Conservation (phyloP, 2,888 invertebrate species). For the Notodonta ziczac region DNA sequence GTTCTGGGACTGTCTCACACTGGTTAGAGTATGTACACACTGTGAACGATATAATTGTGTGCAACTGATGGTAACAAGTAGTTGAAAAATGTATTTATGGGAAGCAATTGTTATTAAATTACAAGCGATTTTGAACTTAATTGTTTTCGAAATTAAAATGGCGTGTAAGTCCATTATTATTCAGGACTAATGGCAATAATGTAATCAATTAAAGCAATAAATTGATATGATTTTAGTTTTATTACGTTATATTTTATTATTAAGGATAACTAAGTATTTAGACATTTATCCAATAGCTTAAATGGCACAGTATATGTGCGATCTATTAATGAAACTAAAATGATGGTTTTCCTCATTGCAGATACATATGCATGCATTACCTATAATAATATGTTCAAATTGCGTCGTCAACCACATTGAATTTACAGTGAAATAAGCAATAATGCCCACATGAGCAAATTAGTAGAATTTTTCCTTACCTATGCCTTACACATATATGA, state of each 20-base stretch:
- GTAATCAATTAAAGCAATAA: no score
- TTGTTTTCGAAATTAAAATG: no score
- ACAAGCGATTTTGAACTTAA: no score
- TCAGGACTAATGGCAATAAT: no score
- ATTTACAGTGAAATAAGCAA: not conserved
- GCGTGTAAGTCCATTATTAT: no score
- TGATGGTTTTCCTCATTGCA: not conserved
- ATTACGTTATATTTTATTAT: no score
- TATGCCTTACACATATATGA: not conserved
- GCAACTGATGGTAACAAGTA: not conserved
- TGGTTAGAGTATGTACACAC: constrained; percentile 69
- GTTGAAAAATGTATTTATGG: not conserved
- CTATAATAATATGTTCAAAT: not conserved
- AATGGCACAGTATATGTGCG: not conserved
- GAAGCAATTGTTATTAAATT: not conserved
- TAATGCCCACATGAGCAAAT: no score
- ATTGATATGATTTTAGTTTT: no score
- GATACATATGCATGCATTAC: not conserved
- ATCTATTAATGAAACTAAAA: not conserved
- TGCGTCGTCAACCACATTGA: not conserved
- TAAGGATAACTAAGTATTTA: not conserved
- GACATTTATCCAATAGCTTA: not conserved
- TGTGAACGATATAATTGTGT: not conserved
- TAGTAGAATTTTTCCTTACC: not conserved
- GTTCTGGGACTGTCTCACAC: constrained; percentile 61